phyloP scores from a whole-genome alignment of 2,113 vertebrate genomes.

The Argyrosomus japonicus region DNA sequence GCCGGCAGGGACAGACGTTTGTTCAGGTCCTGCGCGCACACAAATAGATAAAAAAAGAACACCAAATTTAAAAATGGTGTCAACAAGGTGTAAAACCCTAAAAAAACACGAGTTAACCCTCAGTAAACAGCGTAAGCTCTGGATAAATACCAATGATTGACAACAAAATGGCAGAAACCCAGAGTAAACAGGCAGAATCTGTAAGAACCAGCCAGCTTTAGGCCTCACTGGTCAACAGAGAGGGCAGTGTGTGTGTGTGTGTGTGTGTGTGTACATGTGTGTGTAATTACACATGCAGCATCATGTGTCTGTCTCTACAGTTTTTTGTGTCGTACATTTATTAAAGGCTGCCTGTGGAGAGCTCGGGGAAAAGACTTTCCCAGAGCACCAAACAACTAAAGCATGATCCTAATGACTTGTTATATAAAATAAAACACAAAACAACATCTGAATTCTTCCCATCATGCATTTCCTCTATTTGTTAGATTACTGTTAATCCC shows the following conservation, averaged over 20 bases:
- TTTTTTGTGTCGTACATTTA: not conserved
- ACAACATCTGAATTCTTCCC: slow-evolving; percentile 50
- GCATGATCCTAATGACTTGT: slow-evolving; percentile 58
- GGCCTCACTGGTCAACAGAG: slow-evolving; percentile 52
- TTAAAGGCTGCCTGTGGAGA: slow-evolving; percentile 18
- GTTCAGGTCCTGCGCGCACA: slow-evolving; percentile 91
- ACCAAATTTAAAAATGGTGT: slow-evolving; percentile 6
- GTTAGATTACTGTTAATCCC: slow-evolving; percentile 77
- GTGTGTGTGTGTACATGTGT: slow-evolving; percentile 12
- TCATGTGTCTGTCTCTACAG: not conserved
- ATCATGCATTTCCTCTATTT: slow-evolving; percentile 71
- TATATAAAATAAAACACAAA: slow-evolving; percentile 65
- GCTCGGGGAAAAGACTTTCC: slow-evolving; percentile 51
- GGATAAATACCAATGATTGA: slow-evolving; percentile 61
- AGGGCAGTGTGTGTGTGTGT: slow-evolving; percentile 27
- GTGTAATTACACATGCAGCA: slow-evolving; percentile 16
- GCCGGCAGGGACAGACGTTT: slow-evolving; percentile 97
- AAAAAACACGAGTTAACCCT: slow-evolving; percentile 35
- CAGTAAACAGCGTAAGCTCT: slow-evolving; percentile 35
- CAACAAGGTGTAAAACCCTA: slow-evolving; percentile 11
- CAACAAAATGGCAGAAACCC: slow-evolving; percentile 49
- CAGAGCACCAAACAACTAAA: slow-evolving; percentile 52
- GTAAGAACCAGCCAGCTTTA: slow-evolving; percentile 32
- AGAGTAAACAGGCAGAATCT: slow-evolving; percentile 45
- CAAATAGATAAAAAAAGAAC: slow-evolving; percentile 5